A percentile compares a stretch with the other conserved stretches of the same genome.
Conservation (phyloP, 2,888 invertebrate genomes). For the Lottia scabra region DNA sequence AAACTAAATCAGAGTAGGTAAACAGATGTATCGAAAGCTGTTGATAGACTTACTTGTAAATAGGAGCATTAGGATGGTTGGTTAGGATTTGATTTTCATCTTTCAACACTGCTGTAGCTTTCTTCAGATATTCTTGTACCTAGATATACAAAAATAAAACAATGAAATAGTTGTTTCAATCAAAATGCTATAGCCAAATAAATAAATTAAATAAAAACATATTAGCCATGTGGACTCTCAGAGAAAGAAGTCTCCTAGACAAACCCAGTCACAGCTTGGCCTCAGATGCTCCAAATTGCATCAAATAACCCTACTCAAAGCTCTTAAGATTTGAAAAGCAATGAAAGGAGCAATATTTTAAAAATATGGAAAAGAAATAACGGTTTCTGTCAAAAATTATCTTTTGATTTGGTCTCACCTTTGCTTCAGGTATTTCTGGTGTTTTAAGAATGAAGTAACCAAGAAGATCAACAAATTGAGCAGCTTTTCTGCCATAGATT, state of each 20-base stretch:
- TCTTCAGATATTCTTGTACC: constrained; percentile 83
- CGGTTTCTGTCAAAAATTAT: no score
- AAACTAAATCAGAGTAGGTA: no score
- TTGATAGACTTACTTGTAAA: constrained; percentile 78
- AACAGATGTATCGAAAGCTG: neutral
- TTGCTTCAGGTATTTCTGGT: constrained; percentile 59
- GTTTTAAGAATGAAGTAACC: constrained; percentile 93
- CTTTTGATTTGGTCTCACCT: constrained; percentile 27
- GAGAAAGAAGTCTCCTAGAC: no score
- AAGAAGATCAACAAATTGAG: constrained; percentile 95
- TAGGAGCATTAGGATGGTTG: constrained; percentile 92
- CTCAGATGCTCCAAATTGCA: no score
- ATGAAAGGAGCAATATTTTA: no score
- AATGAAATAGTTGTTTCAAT: no score
- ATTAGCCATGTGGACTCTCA: no score
- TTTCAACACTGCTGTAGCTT: constrained; percentile 85
- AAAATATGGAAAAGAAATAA: no score
- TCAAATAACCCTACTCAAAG: no score
- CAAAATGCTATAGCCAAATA: neutral
- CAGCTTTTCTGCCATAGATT: constrained; percentile 91
- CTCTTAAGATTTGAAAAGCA: no score
- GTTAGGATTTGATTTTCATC: constrained; percentile 90
- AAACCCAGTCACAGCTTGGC: no score
- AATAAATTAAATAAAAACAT: neutral
- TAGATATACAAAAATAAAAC: constrained; percentile 60